Evolutionary conservation across 2,888 invertebrate genomes (phyloP), one percentile per base, ranked within the genome.

Genomic region (Brenthis daphne): DNA sequence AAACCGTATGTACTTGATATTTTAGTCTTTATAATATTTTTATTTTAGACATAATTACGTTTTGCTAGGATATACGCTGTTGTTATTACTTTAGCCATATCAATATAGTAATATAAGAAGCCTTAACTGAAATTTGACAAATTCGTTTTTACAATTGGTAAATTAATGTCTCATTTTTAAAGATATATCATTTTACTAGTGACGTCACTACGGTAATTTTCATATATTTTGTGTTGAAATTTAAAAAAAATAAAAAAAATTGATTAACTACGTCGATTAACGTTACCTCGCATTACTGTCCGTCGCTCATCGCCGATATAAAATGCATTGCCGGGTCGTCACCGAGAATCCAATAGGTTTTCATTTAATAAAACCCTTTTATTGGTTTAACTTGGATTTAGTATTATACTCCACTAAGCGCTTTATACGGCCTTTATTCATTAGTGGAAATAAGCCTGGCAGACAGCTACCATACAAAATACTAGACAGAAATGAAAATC

Each of bases 311-410:
- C 71, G 80, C 55, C 73, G 72, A 74, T 77, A 84, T 84, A 84
- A 87, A 89, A 86, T 86, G 86, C 88, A 85, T 71, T 74, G 74
- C 71, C 83, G 79, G 80, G 78, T 74, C 79, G 81, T 81, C 85
- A 80, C 82, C 79, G 85, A 83, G 83, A 87, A 88, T 85, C 88
- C 90, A 86, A 87, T 91, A 90, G 90, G 88, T 88, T 89, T 91
- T 87, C 88, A 88, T 90, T 89, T 87, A 88, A 87, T 87, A 86
- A 85, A 89, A 88, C 85, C 91, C 90, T 85, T 90, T 92, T 89
- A 91, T 91, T 90, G 91, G 91, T 88, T 92, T 91, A 91, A 84
- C 85, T 85, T 76, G 86, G 91, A 89, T 89, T 92, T 88, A 83
- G 82, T 76, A 77, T 77, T 76, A 75, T 74, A 72, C 73, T 67